Evolutionary conservation across 1,140 invertebrate genomes (phyloP).

Genomic region (Pseudoatta argentina): DNA sequence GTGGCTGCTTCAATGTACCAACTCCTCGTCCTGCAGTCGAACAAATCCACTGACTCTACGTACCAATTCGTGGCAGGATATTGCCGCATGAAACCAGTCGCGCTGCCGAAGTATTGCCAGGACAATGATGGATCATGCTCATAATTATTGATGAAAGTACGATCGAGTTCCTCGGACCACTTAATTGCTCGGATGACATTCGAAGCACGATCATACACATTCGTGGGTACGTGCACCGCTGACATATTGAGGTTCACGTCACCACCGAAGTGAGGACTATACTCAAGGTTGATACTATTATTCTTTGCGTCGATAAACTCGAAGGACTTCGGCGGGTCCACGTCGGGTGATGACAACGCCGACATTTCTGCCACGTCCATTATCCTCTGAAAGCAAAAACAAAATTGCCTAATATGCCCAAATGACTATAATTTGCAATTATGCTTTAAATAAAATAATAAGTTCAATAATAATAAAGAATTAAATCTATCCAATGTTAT

Average conservation of each 20-base stretch:
- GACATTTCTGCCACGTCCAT: slow-evolving; percentile 93
- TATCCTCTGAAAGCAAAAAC: slow-evolving; percentile 88
- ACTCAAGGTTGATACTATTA: slow-evolving; percentile 88
- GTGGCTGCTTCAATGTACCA: slow-evolving; percentile 99
- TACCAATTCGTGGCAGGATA: slow-evolving; percentile 94
- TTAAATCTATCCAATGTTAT: not conserved
- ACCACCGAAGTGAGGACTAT: slow-evolving; percentile 92
- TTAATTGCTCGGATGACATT: slow-evolving; percentile 83
- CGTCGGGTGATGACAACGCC: slow-evolving; percentile 88
- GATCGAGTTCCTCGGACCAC: slow-evolving; percentile 95
- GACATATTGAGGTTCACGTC: slow-evolving; percentile 94
- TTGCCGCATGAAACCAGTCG: slow-evolving; percentile 97
- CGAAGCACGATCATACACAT: slow-evolving; percentile 93
- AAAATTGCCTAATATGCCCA: not conserved
- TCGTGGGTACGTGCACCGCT: slow-evolving; percentile 97
- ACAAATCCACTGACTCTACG: slow-evolving; percentile 92
- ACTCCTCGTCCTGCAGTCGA: slow-evolving; percentile 94
- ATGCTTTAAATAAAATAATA: not conserved
- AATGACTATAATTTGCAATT: slow-evolving; percentile 17
- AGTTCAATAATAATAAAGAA: not conserved
- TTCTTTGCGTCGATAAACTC: slow-evolving; percentile 92
- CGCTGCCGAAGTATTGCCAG: slow-evolving; percentile 99
- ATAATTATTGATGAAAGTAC: slow-evolving; percentile 95
- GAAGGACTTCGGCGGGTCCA: slow-evolving; percentile 89
- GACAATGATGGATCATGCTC: slow-evolving; percentile 95